Evolutionary conservation across 2,113 vertebrate species (phyloP).

Genomic region (Aleadryas rufinucha): DNA sequence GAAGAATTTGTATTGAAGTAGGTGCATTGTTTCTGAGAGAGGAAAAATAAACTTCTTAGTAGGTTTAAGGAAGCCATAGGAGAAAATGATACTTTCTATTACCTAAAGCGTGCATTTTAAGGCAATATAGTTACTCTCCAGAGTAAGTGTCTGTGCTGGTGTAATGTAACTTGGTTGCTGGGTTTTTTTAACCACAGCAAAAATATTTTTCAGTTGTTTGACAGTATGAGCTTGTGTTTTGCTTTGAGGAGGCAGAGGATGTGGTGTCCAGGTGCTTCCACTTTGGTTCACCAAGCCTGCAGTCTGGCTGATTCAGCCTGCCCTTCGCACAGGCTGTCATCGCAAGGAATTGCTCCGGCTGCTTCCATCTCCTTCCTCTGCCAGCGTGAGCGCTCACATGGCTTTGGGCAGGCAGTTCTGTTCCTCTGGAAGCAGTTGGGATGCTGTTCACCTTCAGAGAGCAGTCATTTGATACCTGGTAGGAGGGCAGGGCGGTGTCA

Average conservation of each 20-base stretch:
- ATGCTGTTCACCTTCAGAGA: background rate
- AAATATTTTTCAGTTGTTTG: background rate
- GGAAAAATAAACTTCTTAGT: background rate
- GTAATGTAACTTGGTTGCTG: background rate
- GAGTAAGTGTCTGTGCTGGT: background rate
- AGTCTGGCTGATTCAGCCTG: background rate
- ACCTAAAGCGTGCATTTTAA: background rate
- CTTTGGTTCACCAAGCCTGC: background rate
- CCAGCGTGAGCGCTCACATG: fast-evolving
- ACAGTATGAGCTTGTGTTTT: background rate
- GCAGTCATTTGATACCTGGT: background rate
- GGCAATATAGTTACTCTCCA: background rate
- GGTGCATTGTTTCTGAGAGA: background rate
- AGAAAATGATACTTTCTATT: background rate
- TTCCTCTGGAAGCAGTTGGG: background rate
- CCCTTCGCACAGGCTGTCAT: background rate
- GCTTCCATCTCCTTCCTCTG: background rate
- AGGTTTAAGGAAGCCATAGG: background rate
- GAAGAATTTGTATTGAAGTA: background rate
- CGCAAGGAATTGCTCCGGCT: fast-evolving
- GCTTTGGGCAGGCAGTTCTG: background rate
- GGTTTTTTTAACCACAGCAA: background rate
- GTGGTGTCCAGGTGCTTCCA: background rate
- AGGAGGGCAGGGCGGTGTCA: fast-evolving
- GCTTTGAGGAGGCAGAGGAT: background rate